phyloP scores from a whole-genome alignment of 2,113 vertebrate genomes.

The Apodemus speciosus region DNA sequence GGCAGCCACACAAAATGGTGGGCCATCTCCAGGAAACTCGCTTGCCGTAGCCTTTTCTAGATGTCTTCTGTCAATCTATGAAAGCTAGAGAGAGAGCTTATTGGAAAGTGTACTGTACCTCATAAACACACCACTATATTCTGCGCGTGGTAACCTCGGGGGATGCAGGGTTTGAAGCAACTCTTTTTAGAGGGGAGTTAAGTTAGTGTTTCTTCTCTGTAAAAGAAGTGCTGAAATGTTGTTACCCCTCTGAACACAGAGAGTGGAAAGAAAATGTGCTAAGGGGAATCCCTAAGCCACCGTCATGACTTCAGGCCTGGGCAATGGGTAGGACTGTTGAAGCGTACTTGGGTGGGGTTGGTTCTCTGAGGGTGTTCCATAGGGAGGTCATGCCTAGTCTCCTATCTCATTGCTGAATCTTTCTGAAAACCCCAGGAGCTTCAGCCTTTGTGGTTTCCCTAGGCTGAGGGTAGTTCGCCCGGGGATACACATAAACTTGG shows the following conservation, averaged over 20 bases:
- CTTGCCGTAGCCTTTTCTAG: too few species aligned
- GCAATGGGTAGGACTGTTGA: not conserved
- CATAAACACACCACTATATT: not conserved
- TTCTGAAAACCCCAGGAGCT: not conserved
- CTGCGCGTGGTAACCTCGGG: not conserved
- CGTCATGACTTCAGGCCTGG: rapidly evolving
- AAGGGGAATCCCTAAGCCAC: too few species aligned
- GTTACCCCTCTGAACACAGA: not conserved
- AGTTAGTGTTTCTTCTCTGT: not conserved
- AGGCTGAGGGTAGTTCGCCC: too few species aligned
- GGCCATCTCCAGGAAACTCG: too few species aligned
- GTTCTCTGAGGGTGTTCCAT: not conserved
- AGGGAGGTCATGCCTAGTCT: not conserved
- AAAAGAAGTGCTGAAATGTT: not conserved
- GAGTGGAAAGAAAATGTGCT: not conserved
- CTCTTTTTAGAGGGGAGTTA: not conserved
- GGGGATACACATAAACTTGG: too few species aligned
- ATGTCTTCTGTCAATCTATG: not conserved
- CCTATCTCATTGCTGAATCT: not conserved
- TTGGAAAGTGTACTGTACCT: not conserved
- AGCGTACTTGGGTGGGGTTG: not conserved
- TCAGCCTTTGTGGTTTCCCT: not conserved
- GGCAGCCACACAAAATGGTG: too few species aligned
- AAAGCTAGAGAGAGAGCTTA: not conserved
- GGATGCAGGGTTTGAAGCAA: not conserved